Evolutionary conservation across 2,888 invertebrate species (phyloP).

Genomic region (Ennomos quercinarius): DNA sequence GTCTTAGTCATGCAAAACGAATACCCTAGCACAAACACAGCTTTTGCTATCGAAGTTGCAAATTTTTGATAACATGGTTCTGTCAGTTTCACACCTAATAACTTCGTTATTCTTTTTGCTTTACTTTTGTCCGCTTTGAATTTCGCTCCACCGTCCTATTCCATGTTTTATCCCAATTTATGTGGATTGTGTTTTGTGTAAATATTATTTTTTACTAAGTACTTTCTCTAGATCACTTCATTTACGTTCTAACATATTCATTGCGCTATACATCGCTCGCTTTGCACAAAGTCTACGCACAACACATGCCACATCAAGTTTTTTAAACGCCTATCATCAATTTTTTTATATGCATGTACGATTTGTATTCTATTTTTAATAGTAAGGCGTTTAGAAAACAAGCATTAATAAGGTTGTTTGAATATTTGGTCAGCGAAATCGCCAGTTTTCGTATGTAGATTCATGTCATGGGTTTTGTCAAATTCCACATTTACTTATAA

Average conservation of each 20-base stretch:
- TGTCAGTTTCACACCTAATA: too few relatives aligned
- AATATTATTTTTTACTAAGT: slow-evolving; percentile 48
- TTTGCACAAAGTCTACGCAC: slow-evolving; percentile 68
- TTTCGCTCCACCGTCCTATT: slow-evolving; percentile 8
- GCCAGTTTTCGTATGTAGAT: neutral
- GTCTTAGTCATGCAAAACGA: neutral
- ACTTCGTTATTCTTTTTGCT: neutral
- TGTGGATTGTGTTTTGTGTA: slow-evolving; percentile 79
- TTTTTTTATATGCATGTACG: slow-evolving; percentile 37
- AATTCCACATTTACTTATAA: neutral
- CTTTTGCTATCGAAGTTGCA: too few relatives aligned
- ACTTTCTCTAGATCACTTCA: slow-evolving; percentile 37
- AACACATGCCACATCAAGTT: slow-evolving; percentile 72
- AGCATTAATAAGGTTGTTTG: slow-evolving; percentile 28
- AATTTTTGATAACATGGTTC: too few relatives aligned
- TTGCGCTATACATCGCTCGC: slow-evolving; percentile 64
- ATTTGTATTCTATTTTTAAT: slow-evolving; percentile 28
- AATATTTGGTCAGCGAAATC: slow-evolving; percentile 25
- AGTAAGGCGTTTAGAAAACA: slow-evolving; percentile 33
- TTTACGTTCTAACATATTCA: slow-evolving; percentile 57
- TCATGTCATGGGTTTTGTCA: neutral
- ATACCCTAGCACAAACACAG: neutral
- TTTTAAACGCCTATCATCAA: slow-evolving; percentile 58
- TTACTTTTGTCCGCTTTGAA: slow-evolving; percentile 1
- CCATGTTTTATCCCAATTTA: slow-evolving; percentile 31